These are phyloP conservation scores for Ailuropoda melanoleuca DNA, from an alignment of 2,113 vertebrate species.

Conservation along the genomic window DNA sequence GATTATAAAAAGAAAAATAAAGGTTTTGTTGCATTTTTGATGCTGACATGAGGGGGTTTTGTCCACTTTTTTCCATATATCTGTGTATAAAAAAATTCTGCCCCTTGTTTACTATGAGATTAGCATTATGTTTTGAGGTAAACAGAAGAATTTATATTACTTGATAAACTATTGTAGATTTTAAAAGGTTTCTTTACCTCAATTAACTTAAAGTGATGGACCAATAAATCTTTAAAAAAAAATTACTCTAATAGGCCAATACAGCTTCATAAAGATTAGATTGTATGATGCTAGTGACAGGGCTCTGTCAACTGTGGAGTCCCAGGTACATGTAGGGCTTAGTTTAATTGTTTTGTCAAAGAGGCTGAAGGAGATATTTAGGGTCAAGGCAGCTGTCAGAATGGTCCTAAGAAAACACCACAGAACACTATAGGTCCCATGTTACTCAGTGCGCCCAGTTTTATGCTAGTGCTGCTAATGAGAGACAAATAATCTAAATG, in stretches of 20 bases:
- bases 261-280: not conserved
- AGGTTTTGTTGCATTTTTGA: constrained; percentile 80
- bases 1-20: constrained; percentile 59
- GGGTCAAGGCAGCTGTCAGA: not conserved
- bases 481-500: not conserved
- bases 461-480: not conserved
- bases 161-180: constrained; percentile 86
- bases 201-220: constrained; percentile 87
- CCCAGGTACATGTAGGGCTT: not conserved
- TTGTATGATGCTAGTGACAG: not conserved
- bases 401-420: not conserved
- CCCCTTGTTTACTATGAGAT: constrained; percentile 88
- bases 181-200: constrained; percentile 90
- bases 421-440: not conserved
- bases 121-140: constrained; percentile 83
- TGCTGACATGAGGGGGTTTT: constrained; percentile 81
- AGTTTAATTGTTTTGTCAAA: not conserved
- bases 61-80: constrained; percentile 76
- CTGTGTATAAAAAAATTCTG: constrained; percentile 79
- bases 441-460: not conserved
- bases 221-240: constrained; percentile 87
- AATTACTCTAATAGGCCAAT: not conserved
- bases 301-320: not conserved
- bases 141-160: constrained; percentile 84
- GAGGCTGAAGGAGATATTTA: not conserved